Evolutionary conservation across 2,888 invertebrate genomes (phyloP), one percentile per base, ranked within the genome.

Genomic region (Bugula neritina): DNA sequence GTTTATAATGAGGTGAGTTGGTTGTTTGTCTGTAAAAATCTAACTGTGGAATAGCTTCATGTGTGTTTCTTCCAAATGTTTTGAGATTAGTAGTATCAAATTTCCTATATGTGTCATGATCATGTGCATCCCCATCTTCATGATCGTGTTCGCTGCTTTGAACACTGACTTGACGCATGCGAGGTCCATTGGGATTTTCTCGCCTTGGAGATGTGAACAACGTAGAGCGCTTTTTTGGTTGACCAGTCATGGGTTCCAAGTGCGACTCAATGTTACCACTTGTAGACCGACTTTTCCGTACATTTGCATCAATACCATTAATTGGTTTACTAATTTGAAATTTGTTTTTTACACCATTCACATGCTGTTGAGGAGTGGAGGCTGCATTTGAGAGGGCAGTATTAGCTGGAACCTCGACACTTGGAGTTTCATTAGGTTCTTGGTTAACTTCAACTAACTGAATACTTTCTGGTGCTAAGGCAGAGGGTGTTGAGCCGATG

Each of bases 11-110:
- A 58, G 79, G 78, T 1, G 83, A 89, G 1, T 83, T 82, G 71
- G 80, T 74, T 0, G 91, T 90, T 81, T 90, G 90, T 80, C 91
- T 88, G 81, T 93, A 93, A 82, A 92, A 91, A 80, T 92, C 92
- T 84, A 91, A 87, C 72, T 92, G 86, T 0, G 93, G 93, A 54
- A 93, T 82, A 0, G 91, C 90, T 83, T 93, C 93, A 77, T 90
- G 88, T 0, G 90, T 90, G 72, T 91, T 85, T 69, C 77, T 76
- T 52, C 79, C 77, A 71, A 82, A 77, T 71, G 80, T 81, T 58
- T 80, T 78, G 27, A 79, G 73, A 74, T 81, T 79, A 58, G 90
- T 93, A 71, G 93, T 93, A 85, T 93, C 63, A 63, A 63, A 31
- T 27, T 63, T 63, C 31, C 31, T 27, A 31, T 63, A 34, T 2